Conservation (phyloP, 2,888 invertebrate genomes). For the Carterocephalus palaemon region DNA sequence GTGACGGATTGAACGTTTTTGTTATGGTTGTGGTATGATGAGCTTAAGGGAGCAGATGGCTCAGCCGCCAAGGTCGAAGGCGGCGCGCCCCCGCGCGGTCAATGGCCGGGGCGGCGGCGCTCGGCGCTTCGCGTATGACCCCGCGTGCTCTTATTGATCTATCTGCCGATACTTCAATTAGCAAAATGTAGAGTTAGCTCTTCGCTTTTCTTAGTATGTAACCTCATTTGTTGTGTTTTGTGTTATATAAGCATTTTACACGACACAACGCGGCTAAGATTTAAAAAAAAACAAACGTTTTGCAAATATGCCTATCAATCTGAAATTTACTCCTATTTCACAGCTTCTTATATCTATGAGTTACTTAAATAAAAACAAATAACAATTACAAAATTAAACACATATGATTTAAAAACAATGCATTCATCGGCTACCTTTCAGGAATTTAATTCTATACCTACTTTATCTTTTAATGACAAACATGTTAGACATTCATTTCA, state of each 20-base stretch:
- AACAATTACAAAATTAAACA: too few relatives aligned
- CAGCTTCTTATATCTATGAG: too few relatives aligned
- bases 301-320: too few relatives aligned
- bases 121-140: constrained; percentile 54
- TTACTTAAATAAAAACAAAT: too few relatives aligned
- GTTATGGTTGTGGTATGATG: constrained; percentile 20
- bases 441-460: too few relatives aligned
- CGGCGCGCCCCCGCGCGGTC: constrained; percentile 67
- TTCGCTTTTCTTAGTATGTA: constrained; percentile 5
- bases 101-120: constrained; percentile 62
- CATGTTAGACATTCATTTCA: too few relatives aligned
- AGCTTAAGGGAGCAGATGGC: constrained; percentile 36
- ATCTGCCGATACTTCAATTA: constrained; percentile 50
- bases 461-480: too few relatives aligned
- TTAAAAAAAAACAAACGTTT: too few relatives aligned
- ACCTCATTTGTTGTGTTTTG: neutral
- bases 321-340: too few relatives aligned
- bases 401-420: too few relatives aligned
- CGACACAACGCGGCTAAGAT: too few relatives aligned
- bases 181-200: constrained; percentile 14
- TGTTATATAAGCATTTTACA: constrained; percentile 9
- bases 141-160: constrained; percentile 63
- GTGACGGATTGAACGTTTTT: neutral
- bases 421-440: too few relatives aligned
- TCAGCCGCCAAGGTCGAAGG: constrained; percentile 59